These are phyloP conservation scores for Ptychochromis oligacanthus DNA, from an alignment of 2,113 vertebrate genomes.

Conservation along the genomic window DNA sequence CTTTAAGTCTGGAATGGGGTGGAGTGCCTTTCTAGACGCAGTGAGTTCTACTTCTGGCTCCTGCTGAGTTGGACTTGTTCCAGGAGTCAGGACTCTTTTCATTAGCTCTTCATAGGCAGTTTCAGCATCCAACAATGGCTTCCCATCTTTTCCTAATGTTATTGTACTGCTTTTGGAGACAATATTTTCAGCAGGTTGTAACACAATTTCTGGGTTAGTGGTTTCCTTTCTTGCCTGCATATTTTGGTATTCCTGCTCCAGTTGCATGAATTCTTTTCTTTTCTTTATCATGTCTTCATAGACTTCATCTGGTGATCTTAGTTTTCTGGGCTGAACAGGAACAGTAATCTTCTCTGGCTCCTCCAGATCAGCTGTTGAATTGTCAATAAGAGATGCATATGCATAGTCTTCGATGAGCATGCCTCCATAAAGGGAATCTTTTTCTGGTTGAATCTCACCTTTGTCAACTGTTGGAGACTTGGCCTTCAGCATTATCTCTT, in stretches of 20 bases:
- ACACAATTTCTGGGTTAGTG: conserved; percentile 86
- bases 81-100: conserved; percentile 87
- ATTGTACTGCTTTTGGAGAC: conserved; percentile 79
- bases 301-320: conserved; percentile 86
- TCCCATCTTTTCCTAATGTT: conserved; percentile 84
- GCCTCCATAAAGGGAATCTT: conserved; percentile 93
- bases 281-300: conserved; percentile 90
- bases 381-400: conserved; percentile 91
- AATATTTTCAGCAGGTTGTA: conserved; percentile 85
- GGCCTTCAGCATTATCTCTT: conserved; percentile 90
- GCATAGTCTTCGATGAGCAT: conserved; percentile 98
- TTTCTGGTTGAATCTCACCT: conserved; percentile 85
- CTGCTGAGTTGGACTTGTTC: conserved; percentile 86
- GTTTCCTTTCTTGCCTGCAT: conserved; percentile 80
- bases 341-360: conserved; percentile 81
- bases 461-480: conserved; percentile 84
- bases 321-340: conserved; percentile 82
- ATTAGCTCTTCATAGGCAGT: conserved; percentile 94
- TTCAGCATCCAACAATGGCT: conserved; percentile 90
- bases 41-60: conserved; percentile 68
- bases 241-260: conserved; percentile 86
- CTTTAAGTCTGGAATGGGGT: conserved; percentile 95
- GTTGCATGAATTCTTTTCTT: conserved; percentile 81
- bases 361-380: conserved; percentile 78
- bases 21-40: conserved; percentile 81